phyloP scores from a whole-genome alignment of 2,797 vertebrate genomes.

The Astyanax mexicanus region DNA sequence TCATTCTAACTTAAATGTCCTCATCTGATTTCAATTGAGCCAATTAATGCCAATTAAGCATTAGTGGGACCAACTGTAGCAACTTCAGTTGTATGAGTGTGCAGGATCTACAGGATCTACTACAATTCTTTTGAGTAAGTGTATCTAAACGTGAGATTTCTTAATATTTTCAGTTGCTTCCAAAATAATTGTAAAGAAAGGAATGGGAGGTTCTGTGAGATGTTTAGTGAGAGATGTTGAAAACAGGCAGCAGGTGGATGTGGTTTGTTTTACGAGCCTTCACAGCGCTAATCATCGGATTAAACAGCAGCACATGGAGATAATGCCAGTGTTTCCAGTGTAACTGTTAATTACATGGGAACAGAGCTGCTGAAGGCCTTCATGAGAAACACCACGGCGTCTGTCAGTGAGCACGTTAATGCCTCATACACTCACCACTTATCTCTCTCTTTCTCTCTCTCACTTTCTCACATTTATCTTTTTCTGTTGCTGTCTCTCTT shows the following conservation, averaged over 20 bases:
- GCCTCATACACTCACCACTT: not conserved
- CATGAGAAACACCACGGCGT: not conserved
- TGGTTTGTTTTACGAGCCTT: not conserved
- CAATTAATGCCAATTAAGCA: no score
- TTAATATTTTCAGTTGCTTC: not conserved
- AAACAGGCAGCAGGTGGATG: not conserved
- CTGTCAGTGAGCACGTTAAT: not conserved
- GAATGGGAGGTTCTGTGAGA: slow-evolving; percentile 61
- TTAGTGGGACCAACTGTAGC: no score
- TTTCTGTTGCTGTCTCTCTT: slow-evolving; percentile 34
- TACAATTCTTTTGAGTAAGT: no score
- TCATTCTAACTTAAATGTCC: no score
- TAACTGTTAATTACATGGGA: slow-evolving; percentile 49
- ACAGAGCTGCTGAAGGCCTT: slow-evolving; percentile 25
- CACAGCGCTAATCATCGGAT: not conserved
- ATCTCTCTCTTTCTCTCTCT: slow-evolving; percentile 46
- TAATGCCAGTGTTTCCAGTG: slow-evolving; percentile 37
- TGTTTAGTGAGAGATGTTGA: not conserved
- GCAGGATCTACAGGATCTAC: no score
- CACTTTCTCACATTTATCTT: not conserved
- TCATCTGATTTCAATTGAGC: no score
- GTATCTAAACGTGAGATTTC: slow-evolving; percentile 45
- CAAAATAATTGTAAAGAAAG: no score
- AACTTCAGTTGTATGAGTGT: no score
- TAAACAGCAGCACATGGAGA: slow-evolving; percentile 6